Evolutionary conservation across 1,140 invertebrate genomes (phyloP).

Genomic region (Penaeus japonicus): DNA sequence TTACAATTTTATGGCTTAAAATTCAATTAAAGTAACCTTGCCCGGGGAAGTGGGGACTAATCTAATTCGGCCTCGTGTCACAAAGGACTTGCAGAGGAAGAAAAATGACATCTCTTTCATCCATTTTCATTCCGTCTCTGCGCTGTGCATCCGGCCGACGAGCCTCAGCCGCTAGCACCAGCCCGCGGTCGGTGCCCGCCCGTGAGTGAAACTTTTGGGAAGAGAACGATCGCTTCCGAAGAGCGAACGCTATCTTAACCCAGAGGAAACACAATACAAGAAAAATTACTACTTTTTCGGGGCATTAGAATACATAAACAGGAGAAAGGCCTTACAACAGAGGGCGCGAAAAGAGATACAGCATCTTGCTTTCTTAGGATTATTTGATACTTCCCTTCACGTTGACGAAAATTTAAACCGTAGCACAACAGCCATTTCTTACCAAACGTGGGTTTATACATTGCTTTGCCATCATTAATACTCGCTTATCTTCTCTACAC

Average conservation of each 20-base stretch:
- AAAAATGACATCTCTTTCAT: slow-evolving; percentile 42
- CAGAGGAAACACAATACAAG: slow-evolving; percentile 54
- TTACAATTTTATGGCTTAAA: slow-evolving; percentile 55
- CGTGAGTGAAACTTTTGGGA: slow-evolving; percentile 29
- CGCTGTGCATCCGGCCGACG: not conserved
- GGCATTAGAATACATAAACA: not conserved
- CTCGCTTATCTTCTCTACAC: too few relatives aligned
- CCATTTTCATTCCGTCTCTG: slow-evolving; percentile 26
- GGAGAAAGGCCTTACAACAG: not conserved
- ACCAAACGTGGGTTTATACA: too few relatives aligned
- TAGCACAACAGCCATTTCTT: too few relatives aligned
- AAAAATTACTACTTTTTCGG: slow-evolving; percentile 43
- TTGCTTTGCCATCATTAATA: too few relatives aligned
- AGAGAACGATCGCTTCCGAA: slow-evolving; percentile 21
- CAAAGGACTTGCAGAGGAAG: slow-evolving; percentile 51
- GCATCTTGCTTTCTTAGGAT: too few relatives aligned
- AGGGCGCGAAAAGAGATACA: too few relatives aligned
- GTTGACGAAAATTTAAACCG: too few relatives aligned
- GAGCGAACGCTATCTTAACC: slow-evolving; percentile 48
- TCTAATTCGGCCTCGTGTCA: slow-evolving; percentile 50
- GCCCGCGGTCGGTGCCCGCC: not conserved
- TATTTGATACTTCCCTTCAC: too few relatives aligned
- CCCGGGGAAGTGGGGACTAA: slow-evolving; percentile 45
- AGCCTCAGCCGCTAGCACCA: not conserved
- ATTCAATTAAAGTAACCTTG: slow-evolving; percentile 54